phyloP scores from a whole-genome alignment of 2,113 vertebrate species.

The Chinchilla lanigera region DNA sequence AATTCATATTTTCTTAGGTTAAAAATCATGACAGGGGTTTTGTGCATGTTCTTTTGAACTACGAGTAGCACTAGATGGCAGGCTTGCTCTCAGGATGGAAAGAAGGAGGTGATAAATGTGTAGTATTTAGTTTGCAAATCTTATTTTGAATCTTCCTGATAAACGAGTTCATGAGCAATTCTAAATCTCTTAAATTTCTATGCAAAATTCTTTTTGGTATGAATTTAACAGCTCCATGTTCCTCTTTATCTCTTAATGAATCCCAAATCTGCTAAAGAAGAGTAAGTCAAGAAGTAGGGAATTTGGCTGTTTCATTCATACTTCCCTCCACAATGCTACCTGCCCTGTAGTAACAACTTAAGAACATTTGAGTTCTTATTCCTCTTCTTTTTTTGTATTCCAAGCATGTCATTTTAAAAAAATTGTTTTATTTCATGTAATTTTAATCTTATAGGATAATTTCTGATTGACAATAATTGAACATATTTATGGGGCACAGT shows the following conservation, averaged over 20 bases:
- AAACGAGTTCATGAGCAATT: neutral
- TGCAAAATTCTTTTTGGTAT: neutral
- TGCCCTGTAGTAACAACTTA: neutral
- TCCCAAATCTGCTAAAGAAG: neutral
- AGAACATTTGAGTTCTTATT: neutral
- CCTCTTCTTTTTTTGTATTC: neutral
- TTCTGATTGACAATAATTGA: neutral
- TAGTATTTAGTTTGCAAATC: neutral
- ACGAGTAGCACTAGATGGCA: constrained; percentile 32
- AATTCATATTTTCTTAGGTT: neutral
- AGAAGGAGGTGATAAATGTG: rapidly evolving
- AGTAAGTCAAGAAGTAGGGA: neutral
- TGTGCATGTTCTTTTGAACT: neutral
- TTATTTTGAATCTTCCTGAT: neutral
- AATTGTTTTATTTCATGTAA: neutral
- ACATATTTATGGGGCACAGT: neutral
- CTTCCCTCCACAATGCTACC: neutral
- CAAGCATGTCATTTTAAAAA: neutral
- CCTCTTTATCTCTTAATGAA: neutral
- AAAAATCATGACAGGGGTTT: neutral
- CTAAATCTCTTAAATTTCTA: neutral
- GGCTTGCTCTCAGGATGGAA: neutral
- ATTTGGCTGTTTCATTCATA: neutral
- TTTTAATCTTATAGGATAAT: neutral
- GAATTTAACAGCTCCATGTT: neutral